phyloP scores from a whole-genome alignment of 37 sponge, comb jelly and placozoan genomes.

The Crambe crambe region DNA sequence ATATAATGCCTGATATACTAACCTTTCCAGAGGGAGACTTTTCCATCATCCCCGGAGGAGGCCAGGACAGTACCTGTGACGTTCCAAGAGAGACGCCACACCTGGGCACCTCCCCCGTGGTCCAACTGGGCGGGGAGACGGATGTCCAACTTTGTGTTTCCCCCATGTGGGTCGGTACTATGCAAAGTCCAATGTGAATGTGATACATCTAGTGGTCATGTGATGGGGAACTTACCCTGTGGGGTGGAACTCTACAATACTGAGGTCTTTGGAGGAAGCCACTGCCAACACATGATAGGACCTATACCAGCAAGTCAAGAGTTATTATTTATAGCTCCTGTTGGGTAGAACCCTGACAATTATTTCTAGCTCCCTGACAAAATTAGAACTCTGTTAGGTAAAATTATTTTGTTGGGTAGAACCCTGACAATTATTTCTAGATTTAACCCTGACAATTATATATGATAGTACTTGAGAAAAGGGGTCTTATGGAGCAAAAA shows the following conservation, averaged over 20 bases:
- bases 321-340: no score
- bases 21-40: constrained; percentile 93
- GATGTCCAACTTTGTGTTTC: constrained; percentile 80
- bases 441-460: no score
- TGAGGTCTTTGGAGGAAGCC: constrained; percentile 81
- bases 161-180: constrained; percentile 49
- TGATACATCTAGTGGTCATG: not conserved
- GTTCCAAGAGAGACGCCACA: constrained; percentile 97
- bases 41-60: constrained; percentile 95
- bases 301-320: no score
- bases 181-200: not conserved
- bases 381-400: no score
- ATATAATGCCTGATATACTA: not conserved
- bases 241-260: constrained; percentile 71
- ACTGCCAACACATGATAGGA: constrained; percentile 88
- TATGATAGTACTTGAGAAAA: no score
- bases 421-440: no score
- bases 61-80: constrained; percentile 93
- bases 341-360: no score
- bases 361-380: no score
- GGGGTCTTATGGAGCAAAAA: no score
- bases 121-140: constrained; percentile 88
- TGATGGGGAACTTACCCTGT: constrained; percentile 50
- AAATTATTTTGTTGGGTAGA: no score
- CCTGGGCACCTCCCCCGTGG: constrained; percentile 64